These are phyloP conservation scores for Proterorhinus semilunaris DNA, from an alignment of 2,113 vertebrate species.

Conservation along the genomic window DNA sequence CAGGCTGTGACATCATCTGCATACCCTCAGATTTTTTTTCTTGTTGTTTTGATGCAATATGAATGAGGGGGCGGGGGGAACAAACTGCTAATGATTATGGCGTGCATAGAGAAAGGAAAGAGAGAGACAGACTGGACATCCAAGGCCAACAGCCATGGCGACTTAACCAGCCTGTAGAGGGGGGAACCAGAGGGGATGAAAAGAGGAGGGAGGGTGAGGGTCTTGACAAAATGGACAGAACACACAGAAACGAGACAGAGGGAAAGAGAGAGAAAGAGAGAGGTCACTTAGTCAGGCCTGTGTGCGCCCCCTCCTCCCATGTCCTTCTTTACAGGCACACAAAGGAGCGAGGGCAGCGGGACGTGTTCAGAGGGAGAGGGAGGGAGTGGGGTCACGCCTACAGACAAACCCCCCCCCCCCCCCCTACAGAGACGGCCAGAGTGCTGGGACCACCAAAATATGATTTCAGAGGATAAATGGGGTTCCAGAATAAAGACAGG, in stretches of 20 bases:
- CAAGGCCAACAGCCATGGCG: constrained; percentile 62
- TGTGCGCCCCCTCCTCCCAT: constrained; percentile 54
- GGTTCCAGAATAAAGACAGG: neutral
- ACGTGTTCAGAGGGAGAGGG: constrained; percentile 63
- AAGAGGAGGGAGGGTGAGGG: constrained; percentile 62
- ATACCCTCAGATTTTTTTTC: too few relatives aligned
- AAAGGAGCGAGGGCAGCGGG: constrained; percentile 72
- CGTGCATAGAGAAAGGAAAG: constrained; percentile 12
- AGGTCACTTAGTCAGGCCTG: constrained; percentile 74
- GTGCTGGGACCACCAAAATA: neutral
- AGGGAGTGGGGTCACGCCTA: constrained; percentile 43
- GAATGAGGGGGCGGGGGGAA: too few relatives aligned
- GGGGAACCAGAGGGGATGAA: constrained; percentile 68
- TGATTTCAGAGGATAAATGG: neutral
- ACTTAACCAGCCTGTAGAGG: constrained; percentile 74
- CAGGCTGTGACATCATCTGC: too few relatives aligned
- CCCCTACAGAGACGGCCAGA: neutral
- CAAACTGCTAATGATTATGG: too few relatives aligned
- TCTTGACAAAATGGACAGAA: constrained; percentile 67
- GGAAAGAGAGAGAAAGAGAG: constrained; percentile 40
- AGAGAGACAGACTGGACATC: constrained; percentile 31
- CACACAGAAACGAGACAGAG: constrained; percentile 53
- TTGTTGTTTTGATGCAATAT: too few relatives aligned
- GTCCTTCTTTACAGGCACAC: constrained; percentile 66
- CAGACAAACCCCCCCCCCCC: constrained; percentile 2